A percentile compares a stretch with the other conserved stretches of the same genome.
Evolutionary conservation across 1,140 invertebrate genomes (phyloP).

Genomic region (Xylocopa sonorina): DNA sequence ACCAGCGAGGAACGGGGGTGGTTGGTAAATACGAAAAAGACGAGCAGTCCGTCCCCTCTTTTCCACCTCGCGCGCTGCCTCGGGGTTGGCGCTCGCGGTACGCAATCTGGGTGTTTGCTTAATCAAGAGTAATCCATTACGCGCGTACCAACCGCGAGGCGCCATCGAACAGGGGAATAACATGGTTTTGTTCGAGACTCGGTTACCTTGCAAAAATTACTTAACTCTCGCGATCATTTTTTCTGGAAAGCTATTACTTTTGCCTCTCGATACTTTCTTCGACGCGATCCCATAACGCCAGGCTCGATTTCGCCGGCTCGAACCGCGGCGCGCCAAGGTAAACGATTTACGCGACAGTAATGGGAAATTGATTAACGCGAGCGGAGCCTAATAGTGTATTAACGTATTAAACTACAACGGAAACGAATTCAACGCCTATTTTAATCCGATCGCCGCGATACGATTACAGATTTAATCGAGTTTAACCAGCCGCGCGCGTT

Average conservation of each 20-base stretch:
- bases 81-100: neutral
- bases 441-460: constrained; percentile 30
- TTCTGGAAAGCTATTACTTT: too few relatives aligned
- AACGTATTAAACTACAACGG: constrained; percentile 34
- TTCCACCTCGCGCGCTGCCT: too few relatives aligned
- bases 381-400: constrained; percentile 28
- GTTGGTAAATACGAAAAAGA: constrained; percentile 7
- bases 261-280: too few relatives aligned
- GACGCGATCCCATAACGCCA: neutral
- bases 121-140: constrained; percentile 75
- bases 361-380: constrained; percentile 39
- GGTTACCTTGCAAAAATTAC: too few relatives aligned
- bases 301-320: neutral
- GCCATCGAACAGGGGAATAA: too few relatives aligned
- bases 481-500: constrained; percentile 13
- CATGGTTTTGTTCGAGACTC: too few relatives aligned
- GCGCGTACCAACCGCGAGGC: constrained; percentile 43
- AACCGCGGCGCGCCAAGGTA: too few relatives aligned
- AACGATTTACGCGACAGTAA: constrained; percentile 25
- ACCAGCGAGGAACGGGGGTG: neutral
- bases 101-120: constrained; percentile 70
- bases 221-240: too few relatives aligned
- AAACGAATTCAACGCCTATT: constrained; percentile 35
- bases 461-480: constrained; percentile 44
- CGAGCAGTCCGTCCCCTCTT: too few relatives aligned